A percentile compares a stretch with the other conserved stretches of the same genome.
These are phyloP conservation scores for Eulemur albifrons DNA, from an alignment of 2,797 vertebrate genomes.

Conservation along the genomic window DNA sequence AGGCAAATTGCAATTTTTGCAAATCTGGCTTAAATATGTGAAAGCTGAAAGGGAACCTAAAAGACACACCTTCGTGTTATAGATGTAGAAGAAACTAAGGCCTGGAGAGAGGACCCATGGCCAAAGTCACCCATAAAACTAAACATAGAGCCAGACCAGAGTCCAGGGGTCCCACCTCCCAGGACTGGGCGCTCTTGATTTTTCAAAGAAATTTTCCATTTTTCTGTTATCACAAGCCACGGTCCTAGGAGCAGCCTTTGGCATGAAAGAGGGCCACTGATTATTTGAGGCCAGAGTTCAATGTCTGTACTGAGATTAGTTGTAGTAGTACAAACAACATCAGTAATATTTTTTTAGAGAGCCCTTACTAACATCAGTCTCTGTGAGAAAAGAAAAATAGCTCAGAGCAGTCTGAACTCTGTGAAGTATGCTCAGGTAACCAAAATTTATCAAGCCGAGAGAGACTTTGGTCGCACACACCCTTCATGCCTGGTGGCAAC, in stretches of 20 bases:
- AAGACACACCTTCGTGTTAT: neutral
- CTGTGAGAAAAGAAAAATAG: neutral
- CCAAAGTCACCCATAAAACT: neutral
- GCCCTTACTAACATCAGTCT: neutral
- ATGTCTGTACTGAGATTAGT: neutral
- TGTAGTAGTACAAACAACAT: neutral
- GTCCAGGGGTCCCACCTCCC: neutral
- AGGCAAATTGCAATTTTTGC: neutral
- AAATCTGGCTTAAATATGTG: neutral
- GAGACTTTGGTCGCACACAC: neutral
- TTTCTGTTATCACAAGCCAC: neutral
- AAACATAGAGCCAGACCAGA: neutral
- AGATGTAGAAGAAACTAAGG: neutral
- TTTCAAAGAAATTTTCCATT: neutral
- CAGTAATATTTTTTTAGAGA: neutral
- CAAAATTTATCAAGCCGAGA: neutral
- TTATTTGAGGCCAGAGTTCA: rapidly evolving
- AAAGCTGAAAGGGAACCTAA: neutral
- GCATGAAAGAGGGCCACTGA: neutral
- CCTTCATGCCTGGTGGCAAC: neutral
- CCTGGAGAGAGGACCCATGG: neutral
- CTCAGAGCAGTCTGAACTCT: neutral
- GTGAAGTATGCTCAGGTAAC: neutral
- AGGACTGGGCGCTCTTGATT: neutral
- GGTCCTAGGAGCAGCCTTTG: neutral